These are phyloP conservation scores for Ciconia maguari DNA, from an alignment of 2,113 vertebrate genomes.

Conservation along the genomic window DNA sequence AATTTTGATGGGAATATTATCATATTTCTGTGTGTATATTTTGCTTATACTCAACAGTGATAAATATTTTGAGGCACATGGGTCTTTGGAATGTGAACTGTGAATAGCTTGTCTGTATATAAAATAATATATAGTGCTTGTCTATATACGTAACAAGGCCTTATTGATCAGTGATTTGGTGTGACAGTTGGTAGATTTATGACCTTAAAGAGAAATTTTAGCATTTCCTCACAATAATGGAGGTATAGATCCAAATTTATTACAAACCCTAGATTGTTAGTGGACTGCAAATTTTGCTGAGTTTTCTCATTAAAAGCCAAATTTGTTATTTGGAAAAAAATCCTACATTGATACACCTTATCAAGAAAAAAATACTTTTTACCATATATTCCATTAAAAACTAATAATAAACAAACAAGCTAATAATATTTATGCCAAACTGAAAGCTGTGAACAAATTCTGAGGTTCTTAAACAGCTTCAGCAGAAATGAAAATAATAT, in stretches of 20 bases:
- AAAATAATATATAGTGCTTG: background rate
- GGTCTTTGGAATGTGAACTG: background rate
- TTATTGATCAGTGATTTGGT: background rate
- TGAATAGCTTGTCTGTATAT: background rate
- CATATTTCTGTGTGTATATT: background rate
- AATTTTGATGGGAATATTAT: background rate
- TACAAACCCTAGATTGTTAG: background rate
- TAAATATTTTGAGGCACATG: background rate
- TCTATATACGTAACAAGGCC: background rate
- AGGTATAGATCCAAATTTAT: background rate
- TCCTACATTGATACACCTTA: background rate
- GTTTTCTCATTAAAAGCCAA: background rate
- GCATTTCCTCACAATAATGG: background rate
- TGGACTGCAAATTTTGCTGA: background rate
- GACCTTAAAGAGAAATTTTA: background rate
- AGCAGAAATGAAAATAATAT: background rate
- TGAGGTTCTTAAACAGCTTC: background rate
- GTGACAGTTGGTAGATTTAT: background rate
- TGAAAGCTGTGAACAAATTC: background rate
- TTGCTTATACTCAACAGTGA: background rate
- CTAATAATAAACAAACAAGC: background rate
- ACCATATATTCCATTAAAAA: background rate
- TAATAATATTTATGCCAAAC: background rate
- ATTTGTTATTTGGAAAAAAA: background rate
- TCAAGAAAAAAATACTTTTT: background rate